Base-by-base conservation (phyloP, 1,140 invertebrate species). In the Hypsibius dujardini region DNA sequence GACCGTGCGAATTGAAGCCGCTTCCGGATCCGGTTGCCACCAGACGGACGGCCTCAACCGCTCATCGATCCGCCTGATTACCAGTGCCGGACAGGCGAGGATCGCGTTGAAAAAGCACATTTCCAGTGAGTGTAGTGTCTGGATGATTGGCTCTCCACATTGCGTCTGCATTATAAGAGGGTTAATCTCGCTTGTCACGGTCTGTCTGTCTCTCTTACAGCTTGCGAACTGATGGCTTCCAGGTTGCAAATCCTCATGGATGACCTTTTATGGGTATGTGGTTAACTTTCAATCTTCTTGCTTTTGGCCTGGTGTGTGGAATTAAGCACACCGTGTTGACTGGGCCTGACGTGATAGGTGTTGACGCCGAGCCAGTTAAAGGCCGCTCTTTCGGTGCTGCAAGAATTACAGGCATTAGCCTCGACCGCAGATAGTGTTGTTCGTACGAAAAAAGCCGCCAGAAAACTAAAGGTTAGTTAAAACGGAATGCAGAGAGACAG, bases 351-450 rank as follows among this genome's bases (percentile, higher is more conserved):
- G 28, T 28, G 28, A 28, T 28, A 28, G 28, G 28, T 95, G 46
- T 80, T 97, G 62, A 98, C 95, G 1, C 92, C 97, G 80, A 91
- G 92, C 0, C 95, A 98, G 80, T 80, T 97, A 15, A 88, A 95
- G 75, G 94, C 95, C 47, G 94, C 93, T 47, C 83, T 97, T 28
- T 87, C 92, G 76, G 98, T 96, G 80, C 85, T 90, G 15, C 90
- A 93, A 76, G 95, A 93, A 0, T 82, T 98, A 2, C 86, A 89
- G 69, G 87, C 86, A 47, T 81, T 94, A 1, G 88, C 95, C 15
- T 86, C 90, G 75, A 86, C 87, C 77, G 88, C 91, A 56, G 90
- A 89, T 12, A 81, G 88, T 76, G 81, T 87, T 59, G 88, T 87
- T 70, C 86, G 91, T 73, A 88, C 90, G 78, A 86, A 87, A 15